These are phyloP conservation scores for Regulus satrapa DNA, from an alignment of 2,113 vertebrate genomes.

Conservation along the genomic window DNA sequence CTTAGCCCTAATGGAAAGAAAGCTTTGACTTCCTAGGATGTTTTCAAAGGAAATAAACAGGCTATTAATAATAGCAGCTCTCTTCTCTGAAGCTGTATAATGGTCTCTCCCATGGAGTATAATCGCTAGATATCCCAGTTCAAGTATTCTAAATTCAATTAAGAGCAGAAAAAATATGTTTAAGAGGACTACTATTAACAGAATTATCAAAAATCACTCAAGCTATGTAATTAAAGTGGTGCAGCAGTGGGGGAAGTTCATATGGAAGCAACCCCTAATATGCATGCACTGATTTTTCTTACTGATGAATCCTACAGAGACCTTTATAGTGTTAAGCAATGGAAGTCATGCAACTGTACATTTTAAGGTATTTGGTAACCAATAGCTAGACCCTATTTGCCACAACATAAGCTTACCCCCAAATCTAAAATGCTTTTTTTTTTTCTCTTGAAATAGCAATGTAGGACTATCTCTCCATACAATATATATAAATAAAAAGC, in stretches of 20 bases:
- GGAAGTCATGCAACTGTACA: neutral
- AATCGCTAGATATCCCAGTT: neutral
- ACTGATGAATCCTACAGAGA: neutral
- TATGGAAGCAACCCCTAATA: neutral
- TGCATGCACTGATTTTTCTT: neutral
- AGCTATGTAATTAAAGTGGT: neutral
- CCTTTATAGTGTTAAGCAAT: neutral
- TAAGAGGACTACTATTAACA: neutral
- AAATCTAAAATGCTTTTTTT: neutral
- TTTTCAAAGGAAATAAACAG: neutral
- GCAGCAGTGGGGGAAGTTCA: neutral
- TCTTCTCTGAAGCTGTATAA: neutral
- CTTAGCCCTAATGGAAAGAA: neutral
- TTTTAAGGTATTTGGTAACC: neutral
- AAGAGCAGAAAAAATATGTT: neutral
- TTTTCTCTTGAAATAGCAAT: neutral
- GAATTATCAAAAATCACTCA: neutral
- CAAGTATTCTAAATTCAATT: neutral
- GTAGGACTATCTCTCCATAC: neutral
- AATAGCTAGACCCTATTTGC: neutral
- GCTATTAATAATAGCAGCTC: neutral
- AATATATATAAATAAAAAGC: neutral
- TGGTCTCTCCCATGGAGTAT: neutral
- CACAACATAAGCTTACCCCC: neutral
- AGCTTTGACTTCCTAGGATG: neutral